Percentiles rank a stretch among this genome's conserved stretches.
phyloP scores from a whole-genome alignment of 2,888 invertebrate species.

The Brenthis ino region DNA sequence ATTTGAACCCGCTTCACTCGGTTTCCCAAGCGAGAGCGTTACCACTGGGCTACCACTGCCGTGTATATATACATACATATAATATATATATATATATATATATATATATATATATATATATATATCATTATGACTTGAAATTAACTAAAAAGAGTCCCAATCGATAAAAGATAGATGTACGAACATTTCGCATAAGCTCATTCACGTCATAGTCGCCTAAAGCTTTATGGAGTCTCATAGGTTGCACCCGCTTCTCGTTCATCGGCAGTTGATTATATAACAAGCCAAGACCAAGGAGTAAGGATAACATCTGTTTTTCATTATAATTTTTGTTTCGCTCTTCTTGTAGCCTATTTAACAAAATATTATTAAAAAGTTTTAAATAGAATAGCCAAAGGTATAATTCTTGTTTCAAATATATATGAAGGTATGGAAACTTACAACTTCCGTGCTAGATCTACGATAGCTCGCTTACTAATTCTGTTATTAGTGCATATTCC shows the following conservation, averaged over 20 bases:
- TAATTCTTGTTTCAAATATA: not conserved
- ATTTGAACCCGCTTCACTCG: too few relatives aligned
- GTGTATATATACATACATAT: too few relatives aligned
- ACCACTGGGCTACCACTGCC: too few relatives aligned
- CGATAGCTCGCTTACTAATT: slow-evolving; percentile 68
- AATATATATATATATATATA: too few relatives aligned
- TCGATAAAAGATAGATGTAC: slow-evolving; percentile 34
- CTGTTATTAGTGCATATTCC: slow-evolving; percentile 77
- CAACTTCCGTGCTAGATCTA: slow-evolving; percentile 62
- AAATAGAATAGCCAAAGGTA: not conserved
- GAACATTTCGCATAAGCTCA: slow-evolving; percentile 63
- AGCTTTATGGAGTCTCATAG: slow-evolving; percentile 60
- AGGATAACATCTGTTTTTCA: slow-evolving; percentile 60
- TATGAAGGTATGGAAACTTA: slow-evolving; percentile 49
- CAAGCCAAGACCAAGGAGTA: slow-evolving; percentile 66
- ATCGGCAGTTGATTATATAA: slow-evolving; percentile 62
- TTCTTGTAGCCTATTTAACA: slow-evolving; percentile 54
- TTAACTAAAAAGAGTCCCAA: slow-evolving; percentile 2
- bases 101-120: too few relatives aligned
- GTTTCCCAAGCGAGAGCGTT: too few relatives aligned
- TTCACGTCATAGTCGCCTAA: slow-evolving; percentile 71
- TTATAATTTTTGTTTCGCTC: slow-evolving; percentile 65
- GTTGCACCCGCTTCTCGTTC: slow-evolving; percentile 50
- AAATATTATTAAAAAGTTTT: not conserved
- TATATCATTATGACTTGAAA: not conserved